Percentiles rank a stretch among this genome's conserved stretches.
Conservation (phyloP, 2,888 invertebrate genomes). For the Pollenia griseotomentosa region DNA sequence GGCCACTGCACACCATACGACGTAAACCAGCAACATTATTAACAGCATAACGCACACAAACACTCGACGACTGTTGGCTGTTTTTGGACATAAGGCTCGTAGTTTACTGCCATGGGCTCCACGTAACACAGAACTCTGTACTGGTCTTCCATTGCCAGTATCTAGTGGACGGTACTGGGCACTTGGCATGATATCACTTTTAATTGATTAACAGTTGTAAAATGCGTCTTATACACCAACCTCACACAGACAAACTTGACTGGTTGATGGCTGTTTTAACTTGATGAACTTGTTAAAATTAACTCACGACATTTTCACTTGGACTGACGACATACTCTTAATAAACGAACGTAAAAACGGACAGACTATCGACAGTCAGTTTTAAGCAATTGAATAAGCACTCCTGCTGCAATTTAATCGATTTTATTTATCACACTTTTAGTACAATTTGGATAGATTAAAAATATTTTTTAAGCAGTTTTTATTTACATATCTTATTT, state of each 20-base stretch:
- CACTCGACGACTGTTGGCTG: conserved; percentile 74
- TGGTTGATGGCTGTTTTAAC: not conserved
- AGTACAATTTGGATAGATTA: no score
- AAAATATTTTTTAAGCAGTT: no score
- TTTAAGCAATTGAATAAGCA: not conserved
- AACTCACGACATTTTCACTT: conserved; percentile 25
- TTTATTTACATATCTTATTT: no score
- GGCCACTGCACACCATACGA: conserved; percentile 78
- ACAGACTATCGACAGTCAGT: not conserved
- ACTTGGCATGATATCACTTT: conserved; percentile 74
- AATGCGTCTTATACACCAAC: not conserved
- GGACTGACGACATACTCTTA: not conserved
- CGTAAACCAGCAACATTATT: conserved; percentile 76
- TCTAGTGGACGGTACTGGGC: conserved; percentile 75
- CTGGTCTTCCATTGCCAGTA: conserved; percentile 54
- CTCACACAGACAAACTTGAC: not conserved
- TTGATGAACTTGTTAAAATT: conserved; percentile 12
- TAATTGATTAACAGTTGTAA: conserved; percentile 2
- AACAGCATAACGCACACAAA: conserved; percentile 75
- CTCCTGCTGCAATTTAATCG: conserved; percentile 30
- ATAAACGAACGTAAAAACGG: not conserved
- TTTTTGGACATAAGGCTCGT: conserved; percentile 69
- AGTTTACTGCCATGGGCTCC: conserved; percentile 60
- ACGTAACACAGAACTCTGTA: conserved; percentile 13
- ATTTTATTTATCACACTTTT: conserved; percentile 17